Evolutionary conservation across 1,140 invertebrate species (phyloP).

Genomic region (Sesamia nonagrioides): DNA sequence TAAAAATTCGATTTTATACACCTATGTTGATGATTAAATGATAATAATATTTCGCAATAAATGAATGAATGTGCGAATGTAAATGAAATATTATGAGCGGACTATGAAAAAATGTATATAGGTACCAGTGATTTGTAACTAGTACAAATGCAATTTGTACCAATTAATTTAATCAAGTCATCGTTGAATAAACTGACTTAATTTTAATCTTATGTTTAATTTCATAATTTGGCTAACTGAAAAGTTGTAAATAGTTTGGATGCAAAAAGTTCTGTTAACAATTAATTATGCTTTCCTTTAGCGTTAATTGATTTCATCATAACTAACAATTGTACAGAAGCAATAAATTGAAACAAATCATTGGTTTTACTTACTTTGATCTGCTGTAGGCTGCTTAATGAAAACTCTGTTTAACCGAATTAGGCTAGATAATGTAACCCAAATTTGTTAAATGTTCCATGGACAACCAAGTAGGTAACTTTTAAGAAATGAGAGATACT

Average conservation of each 20-base stretch:
- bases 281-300: not conserved
- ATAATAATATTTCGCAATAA: constrained; percentile 8
- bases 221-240: not conserved
- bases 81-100: constrained; percentile 9
- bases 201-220: not conserved
- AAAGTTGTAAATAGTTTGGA: constrained; percentile 6
- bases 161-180: not conserved
- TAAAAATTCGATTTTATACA: too few relatives aligned
- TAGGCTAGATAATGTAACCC: not conserved
- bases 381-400: constrained; percentile 5
- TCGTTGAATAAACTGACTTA: not conserved
- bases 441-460: not conserved
- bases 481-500: not conserved
- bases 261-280: not conserved
- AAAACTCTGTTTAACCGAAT: not conserved
- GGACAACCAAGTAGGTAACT: not conserved
- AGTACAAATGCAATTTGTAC: constrained; percentile 34
- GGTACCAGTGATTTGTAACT: constrained; percentile 32
- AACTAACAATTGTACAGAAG: not conserved
- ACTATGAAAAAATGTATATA: not conserved
- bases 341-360: not conserved
- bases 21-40: not conserved
- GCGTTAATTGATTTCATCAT: not conserved
- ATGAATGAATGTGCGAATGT: constrained; percentile 9
- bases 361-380: constrained; percentile 20